Conservation (phyloP, 2,113 vertebrate genomes). For the Panurus biarmicus region DNA sequence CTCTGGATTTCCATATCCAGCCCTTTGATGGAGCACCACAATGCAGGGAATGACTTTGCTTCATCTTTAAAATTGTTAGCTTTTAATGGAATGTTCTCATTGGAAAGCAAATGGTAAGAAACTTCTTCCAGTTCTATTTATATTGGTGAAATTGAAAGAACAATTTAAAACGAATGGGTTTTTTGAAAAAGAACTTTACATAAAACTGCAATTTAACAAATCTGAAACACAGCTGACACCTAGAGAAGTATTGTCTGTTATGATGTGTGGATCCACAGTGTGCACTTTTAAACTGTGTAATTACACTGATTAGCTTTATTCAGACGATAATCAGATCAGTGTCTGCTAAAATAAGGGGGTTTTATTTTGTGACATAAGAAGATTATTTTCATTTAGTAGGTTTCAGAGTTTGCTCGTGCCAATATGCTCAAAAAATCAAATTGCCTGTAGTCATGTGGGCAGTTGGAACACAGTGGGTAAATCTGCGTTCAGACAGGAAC, state of each 20-base stretch:
- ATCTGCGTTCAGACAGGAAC: not conserved
- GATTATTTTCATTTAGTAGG: not conserved
- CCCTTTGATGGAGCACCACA: not conserved
- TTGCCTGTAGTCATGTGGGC: not conserved
- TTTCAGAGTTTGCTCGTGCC: not conserved
- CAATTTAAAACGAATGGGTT: not conserved
- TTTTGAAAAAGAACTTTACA: not conserved
- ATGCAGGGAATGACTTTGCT: not conserved
- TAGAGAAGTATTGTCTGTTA: not conserved
- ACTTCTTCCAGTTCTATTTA: not conserved
- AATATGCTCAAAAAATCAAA: not conserved
- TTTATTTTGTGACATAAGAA: not conserved
- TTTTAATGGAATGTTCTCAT: not conserved
- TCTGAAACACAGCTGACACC: not conserved
- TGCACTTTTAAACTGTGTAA: not conserved
- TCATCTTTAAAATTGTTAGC: not conserved
- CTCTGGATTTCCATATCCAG: not conserved
- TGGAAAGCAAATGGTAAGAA: not conserved
- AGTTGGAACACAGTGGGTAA: not conserved
- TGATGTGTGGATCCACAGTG: not conserved
- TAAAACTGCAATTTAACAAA: not conserved
- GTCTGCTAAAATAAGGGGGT: not conserved
- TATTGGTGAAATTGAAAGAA: not conserved
- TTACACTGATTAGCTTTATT: constrained; percentile 23
- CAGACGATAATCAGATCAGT: not conserved